Conservation (phyloP, 2,888 invertebrate species). For the Leptopilina syphax region DNA sequence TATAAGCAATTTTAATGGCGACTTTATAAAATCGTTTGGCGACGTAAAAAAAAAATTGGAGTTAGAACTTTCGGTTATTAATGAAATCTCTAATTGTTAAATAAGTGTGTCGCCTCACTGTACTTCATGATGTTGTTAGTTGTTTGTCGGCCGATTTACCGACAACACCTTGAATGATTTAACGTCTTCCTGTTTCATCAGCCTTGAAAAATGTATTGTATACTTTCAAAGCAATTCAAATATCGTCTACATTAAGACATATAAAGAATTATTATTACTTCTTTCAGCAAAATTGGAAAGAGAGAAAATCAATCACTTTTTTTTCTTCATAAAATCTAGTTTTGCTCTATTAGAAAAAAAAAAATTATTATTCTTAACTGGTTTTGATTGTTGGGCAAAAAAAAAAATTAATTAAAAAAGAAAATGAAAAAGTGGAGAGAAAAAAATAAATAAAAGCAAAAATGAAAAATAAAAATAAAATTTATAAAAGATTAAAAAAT, state of each 20-base stretch:
- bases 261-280: slow-evolving; percentile 14
- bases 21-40: not conserved
- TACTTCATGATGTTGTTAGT: slow-evolving; percentile 38
- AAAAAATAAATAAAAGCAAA: no score
- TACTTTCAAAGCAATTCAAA: slow-evolving; percentile 30
- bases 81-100: slow-evolving; percentile 12
- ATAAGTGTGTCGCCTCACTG: slow-evolving; percentile 28
- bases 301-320: not conserved
- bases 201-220: slow-evolving; percentile 46
- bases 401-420: no score
- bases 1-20: no score
- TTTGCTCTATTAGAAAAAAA: not conserved
- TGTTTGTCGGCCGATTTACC: slow-evolving; percentile 49
- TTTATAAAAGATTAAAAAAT: no score
- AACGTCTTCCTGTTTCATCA: slow-evolving; percentile 52
- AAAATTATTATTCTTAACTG: not conserved
- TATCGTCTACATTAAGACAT: slow-evolving; percentile 12
- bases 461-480: no score
- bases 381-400: no score
- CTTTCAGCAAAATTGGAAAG: slow-evolving; percentile 7
- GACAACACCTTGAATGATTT: slow-evolving; percentile 50
- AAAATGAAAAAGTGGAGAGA: no score
- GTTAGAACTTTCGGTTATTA: not conserved
- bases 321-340: not conserved
- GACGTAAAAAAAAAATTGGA: not conserved